phyloP scores from a whole-genome alignment of 2,797 vertebrate genomes.

The Microchirus variegatus region DNA sequence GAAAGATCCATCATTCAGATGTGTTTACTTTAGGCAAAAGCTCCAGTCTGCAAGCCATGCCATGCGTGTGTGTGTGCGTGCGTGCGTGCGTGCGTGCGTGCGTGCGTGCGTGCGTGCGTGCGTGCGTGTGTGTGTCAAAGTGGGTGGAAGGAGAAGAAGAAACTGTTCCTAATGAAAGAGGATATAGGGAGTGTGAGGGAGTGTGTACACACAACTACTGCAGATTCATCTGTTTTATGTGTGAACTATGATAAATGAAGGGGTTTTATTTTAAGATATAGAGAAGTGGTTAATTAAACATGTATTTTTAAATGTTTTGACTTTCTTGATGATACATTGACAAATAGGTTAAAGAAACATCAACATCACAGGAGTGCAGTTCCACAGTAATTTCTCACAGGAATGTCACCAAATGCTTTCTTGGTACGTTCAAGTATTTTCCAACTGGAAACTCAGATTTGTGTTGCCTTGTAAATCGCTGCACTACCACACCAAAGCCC shows the following conservation, averaged over 20 bases:
- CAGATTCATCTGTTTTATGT: background rate
- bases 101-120: constrained; percentile 13
- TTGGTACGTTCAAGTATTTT: too few relatives aligned
- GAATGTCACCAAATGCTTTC: background rate
- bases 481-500: too few relatives aligned
- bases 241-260: background rate
- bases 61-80: constrained; percentile 14
- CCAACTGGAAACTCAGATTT: too few relatives aligned
- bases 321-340: too few relatives aligned
- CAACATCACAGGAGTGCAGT: too few relatives aligned
- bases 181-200: constrained; percentile 39
- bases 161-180: constrained; percentile 39
- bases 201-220: constrained; percentile 16
- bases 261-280: too few relatives aligned
- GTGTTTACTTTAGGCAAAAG: constrained; percentile 82
- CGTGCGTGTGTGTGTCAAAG: constrained; percentile 20
- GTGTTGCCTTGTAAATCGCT: too few relatives aligned
- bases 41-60: constrained; percentile 51
- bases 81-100: constrained; percentile 9
- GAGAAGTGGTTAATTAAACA: too few relatives aligned
- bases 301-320: constrained; percentile 4
- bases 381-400: too few relatives aligned
- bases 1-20: constrained; percentile 81
- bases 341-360: too few relatives aligned
- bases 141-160: constrained; percentile 50